Conservation (phyloP, 2,888 invertebrate species). For the Yponomeuta malinellus region DNA sequence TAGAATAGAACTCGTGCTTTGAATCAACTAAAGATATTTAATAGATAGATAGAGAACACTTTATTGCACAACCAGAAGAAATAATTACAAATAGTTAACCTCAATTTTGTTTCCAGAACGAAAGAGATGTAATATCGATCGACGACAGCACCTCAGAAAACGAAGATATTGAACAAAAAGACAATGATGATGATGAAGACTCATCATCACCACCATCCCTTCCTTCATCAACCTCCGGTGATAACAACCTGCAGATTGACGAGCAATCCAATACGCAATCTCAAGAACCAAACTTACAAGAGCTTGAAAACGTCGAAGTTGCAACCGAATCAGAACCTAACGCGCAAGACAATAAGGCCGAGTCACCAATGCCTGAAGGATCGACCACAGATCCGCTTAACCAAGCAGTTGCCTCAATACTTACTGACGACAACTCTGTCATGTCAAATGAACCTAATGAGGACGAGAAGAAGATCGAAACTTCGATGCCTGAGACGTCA, state of each 20-base stretch:
- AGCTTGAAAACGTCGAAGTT: conserved; percentile 1
- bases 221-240: neutral
- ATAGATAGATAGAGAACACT: neutral
- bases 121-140: conserved; percentile 10
- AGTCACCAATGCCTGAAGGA: neutral
- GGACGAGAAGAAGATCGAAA: neutral
- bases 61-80: too few species aligned
- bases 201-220: neutral
- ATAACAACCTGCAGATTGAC: conserved; percentile 11
- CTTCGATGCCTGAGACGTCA: neutral
- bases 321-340: neutral
- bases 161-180: neutral
- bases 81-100: too few species aligned
- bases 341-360: neutral
- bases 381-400: conserved; percentile 22
- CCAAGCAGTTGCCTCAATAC: conserved; percentile 48
- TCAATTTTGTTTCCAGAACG: neutral
- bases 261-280: conserved; percentile 7
- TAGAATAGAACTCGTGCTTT: too few species aligned
- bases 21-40: neutral
- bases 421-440: conserved; percentile 60
- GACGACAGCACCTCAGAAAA: conserved; percentile 13
- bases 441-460: conserved; percentile 41
- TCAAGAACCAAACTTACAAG: neutral
- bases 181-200: neutral